Evolutionary conservation across 2,888 invertebrate species (phyloP).

Genomic region (Acrobasis repandana): DNA sequence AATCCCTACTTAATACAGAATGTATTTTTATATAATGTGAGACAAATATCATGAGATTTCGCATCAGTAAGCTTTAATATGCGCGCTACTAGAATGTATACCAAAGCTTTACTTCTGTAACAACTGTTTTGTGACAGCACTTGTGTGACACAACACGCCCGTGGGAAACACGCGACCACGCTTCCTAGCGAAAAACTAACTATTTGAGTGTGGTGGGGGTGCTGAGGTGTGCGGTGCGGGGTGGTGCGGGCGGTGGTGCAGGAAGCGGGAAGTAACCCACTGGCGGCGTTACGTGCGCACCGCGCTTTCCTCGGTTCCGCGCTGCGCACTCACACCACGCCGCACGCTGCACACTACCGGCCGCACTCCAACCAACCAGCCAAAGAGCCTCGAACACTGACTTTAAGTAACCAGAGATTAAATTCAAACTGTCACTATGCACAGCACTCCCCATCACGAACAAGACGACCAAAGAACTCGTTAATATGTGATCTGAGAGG

Average conservation of each 20-base stretch:
- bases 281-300: constrained; percentile 62
- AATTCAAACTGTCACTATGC: too few species aligned
- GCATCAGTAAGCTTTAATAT: neutral
- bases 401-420: too few species aligned
- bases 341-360: neutral
- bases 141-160: constrained; percentile 42
- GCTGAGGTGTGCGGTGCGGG: constrained; percentile 31
- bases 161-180: constrained; percentile 44
- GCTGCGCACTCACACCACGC: constrained; percentile 36
- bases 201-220: constrained; percentile 23
- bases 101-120: neutral
- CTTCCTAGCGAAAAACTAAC: constrained; percentile 54
- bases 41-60: too few species aligned
- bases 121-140: constrained; percentile 8
- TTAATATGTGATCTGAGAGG: too few species aligned
- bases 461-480: too few species aligned
- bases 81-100: neutral
- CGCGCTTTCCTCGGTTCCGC: constrained; percentile 62
- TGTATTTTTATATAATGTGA: too few species aligned
- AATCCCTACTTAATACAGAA: too few species aligned
- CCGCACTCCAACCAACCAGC: too few species aligned
- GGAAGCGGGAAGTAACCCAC: constrained; percentile 76
- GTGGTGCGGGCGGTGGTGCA: constrained; percentile 33
- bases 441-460: too few species aligned
- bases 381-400: too few species aligned